A percentile compares a stretch with the other conserved stretches of the same genome.
phyloP scores from a whole-genome alignment of 2,888 invertebrate species.

The Pseudococcus jackbeardsleyi region DNA sequence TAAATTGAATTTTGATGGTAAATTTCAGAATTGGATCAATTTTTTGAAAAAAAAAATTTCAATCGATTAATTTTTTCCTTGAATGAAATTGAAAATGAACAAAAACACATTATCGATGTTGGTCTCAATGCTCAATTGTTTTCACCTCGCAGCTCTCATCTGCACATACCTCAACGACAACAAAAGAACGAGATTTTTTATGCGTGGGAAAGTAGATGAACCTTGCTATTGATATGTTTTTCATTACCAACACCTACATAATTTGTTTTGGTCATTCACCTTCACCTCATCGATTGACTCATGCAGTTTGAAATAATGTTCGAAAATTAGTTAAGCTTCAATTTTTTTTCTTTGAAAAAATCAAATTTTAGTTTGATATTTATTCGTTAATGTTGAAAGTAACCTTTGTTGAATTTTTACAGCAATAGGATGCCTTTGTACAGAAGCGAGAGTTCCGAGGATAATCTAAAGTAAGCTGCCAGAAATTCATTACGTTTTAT shows the following conservation, averaged over 20 bases:
- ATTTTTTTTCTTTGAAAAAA: neutral
- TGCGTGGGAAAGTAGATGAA: conserved; percentile 9
- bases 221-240: conserved; percentile 5
- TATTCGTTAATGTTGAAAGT: neutral
- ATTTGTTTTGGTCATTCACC: neutral
- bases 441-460: conserved; percentile 58
- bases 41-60: no score
- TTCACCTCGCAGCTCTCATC: neutral
- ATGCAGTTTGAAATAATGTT: neutral
- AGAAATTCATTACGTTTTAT: neutral
- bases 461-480: conserved; percentile 46
- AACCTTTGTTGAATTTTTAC: neutral
- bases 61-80: no score
- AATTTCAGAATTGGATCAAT: no score
- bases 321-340: neutral
- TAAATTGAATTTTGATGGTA: neutral
- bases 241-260: conserved; percentile 14
- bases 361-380: neutral
- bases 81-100: neutral
- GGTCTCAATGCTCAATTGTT: neutral
- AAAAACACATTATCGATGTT: neutral
- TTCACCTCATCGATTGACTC: conserved; percentile 1
- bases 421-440: conserved; percentile 56
- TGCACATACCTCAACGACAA: neutral
- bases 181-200: conserved; percentile 12